Conservation (phyloP, 2,888 invertebrate genomes). For the Lasius platythorax region DNA sequence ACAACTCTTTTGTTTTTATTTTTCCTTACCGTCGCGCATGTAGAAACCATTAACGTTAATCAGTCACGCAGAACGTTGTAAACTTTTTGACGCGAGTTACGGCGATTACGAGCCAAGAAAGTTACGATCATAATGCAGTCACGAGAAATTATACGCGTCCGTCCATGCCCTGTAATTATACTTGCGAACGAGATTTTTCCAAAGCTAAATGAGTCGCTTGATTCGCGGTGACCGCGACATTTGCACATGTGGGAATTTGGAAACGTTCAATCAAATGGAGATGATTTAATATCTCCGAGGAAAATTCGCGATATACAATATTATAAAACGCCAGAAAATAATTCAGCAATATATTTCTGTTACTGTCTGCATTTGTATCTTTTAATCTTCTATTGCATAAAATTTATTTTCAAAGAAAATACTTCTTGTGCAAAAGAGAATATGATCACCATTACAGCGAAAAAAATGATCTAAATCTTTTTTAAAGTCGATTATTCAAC, state of each 20-base stretch:
- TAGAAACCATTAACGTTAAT: conserved; percentile 60
- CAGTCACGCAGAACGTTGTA: conserved; percentile 59
- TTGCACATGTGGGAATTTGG: conserved; percentile 23
- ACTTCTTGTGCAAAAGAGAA: background rate
- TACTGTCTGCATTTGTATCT: too few species aligned
- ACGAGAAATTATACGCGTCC: conserved; percentile 61
- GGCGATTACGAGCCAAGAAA: conserved; percentile 53
- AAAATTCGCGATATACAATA: conserved; percentile 4
- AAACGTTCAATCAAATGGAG: background rate
- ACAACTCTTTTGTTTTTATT: conserved; percentile 39
- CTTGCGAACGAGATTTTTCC: conserved; percentile 62
- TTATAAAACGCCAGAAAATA: background rate
- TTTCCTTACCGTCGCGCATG: conserved; percentile 1
- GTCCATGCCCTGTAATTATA: conserved; percentile 65
- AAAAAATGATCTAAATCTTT: background rate
- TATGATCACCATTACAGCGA: background rate
- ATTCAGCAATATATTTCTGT: background rate
- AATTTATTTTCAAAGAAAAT: background rate
- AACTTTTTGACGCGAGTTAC: conserved; percentile 53
- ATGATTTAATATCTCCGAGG: conserved; percentile 27
- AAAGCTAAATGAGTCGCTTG: conserved; percentile 61
- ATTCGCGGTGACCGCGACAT: conserved; percentile 30
- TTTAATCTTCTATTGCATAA: background rate
- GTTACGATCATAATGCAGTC: conserved; percentile 63
- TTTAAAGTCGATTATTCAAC: background rate